phyloP scores from a whole-genome alignment of 2,113 vertebrate species.

The Tachysurus vachellii region DNA sequence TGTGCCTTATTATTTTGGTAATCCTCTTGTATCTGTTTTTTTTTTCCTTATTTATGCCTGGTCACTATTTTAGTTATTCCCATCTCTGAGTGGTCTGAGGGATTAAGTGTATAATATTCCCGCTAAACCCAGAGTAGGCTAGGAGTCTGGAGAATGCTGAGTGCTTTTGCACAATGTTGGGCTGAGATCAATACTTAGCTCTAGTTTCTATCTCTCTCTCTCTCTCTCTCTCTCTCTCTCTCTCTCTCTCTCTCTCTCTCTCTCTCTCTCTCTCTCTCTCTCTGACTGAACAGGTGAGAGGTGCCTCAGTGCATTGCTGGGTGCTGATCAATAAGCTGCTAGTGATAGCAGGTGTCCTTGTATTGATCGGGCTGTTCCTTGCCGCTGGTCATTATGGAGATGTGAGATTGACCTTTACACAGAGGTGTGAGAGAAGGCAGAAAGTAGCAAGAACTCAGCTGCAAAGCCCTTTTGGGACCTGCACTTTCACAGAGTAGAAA shows the following conservation, averaged over 20 bases:
- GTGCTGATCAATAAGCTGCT: constrained; percentile 63
- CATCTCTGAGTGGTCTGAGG: neutral
- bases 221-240: constrained; percentile 41
- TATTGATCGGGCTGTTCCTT: constrained; percentile 68
- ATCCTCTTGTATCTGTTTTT: neutral
- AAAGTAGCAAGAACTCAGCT: constrained; percentile 46
- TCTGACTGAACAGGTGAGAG: constrained; percentile 45
- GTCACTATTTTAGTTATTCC: neutral
- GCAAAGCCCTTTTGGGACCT: constrained; percentile 34
- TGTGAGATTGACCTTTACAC: constrained; percentile 67
- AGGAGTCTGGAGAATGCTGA: constrained; percentile 3
- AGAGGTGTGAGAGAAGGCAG: constrained; percentile 52
- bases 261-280: constrained; percentile 12
- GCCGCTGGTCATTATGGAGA: constrained; percentile 69
- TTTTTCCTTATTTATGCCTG: neutral
- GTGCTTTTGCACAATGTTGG: constrained; percentile 36
- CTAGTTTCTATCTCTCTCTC: constrained; percentile 9
- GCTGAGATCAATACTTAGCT: constrained; percentile 42
- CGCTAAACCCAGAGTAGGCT: neutral
- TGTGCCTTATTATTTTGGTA: constrained; percentile 15
- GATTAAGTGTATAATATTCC: constrained; percentile 7
- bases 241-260: neutral
- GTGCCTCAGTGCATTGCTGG: constrained; percentile 52
- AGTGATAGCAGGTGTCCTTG: constrained; percentile 63
- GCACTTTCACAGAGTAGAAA: constrained; percentile 32